A percentile compares a stretch with the other conserved stretches of the same genome.
Evolutionary conservation across 2,797 vertebrate species (phyloP).

Genomic region (Lithobates sylvaticus): DNA sequence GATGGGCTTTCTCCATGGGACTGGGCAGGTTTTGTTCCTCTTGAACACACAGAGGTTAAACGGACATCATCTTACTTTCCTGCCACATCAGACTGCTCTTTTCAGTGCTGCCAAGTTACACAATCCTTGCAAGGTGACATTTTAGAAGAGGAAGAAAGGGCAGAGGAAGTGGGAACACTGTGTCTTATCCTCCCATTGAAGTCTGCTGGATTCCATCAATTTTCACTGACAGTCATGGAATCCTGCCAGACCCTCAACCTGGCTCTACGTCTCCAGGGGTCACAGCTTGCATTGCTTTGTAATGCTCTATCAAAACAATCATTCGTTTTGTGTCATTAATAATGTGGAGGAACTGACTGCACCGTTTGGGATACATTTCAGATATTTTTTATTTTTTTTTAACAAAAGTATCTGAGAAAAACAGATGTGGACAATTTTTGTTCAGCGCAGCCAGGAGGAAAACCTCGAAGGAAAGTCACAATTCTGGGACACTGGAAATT

Average conservation of each 20-base stretch:
- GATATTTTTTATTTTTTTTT: no score
- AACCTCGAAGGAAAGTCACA: no score
- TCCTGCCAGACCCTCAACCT: conserved; percentile 9
- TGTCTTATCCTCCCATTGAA: conserved; percentile 60
- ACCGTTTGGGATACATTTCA: no score
- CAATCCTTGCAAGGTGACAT: conserved; percentile 60
- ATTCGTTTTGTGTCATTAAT: background rate
- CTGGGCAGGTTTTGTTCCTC: background rate
- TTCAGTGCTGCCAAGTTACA: conserved; percentile 59
- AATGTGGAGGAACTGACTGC: no score
- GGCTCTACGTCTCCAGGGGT: background rate
- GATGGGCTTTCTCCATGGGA: conserved; percentile 1
- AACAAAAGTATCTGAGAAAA: no score
- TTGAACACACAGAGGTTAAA: conserved; percentile 42
- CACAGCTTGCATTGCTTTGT: background rate
- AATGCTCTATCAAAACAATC: conserved; percentile 14
- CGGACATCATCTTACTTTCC: conserved; percentile 39
- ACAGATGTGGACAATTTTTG: no score
- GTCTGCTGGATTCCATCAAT: conserved; percentile 49
- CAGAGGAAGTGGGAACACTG: conserved; percentile 53
- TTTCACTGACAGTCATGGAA: conserved; percentile 53
- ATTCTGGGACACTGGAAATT: no score
- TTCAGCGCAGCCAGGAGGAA: no score
- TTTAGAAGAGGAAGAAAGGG: conserved; percentile 51
- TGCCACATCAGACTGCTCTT: conserved; percentile 31